Evolutionary conservation across 2,888 invertebrate genomes (phyloP), one percentile per base, ranked within the genome.

Genomic region (Aphidoletes aphidimyza): DNA sequence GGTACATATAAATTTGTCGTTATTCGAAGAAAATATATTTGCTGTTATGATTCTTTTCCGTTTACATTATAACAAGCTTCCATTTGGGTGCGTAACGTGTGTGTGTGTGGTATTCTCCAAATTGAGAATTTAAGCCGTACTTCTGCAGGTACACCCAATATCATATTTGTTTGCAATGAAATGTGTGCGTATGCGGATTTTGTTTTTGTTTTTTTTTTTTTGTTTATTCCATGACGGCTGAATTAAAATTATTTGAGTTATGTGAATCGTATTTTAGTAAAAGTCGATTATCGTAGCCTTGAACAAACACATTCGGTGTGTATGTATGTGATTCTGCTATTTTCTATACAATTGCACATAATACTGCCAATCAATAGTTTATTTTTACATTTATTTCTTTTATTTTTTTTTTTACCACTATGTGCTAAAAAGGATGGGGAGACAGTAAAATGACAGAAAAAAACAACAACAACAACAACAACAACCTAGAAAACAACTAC

Each of bases 251-350:
- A 34, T 14, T 69, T 69, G 54, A 54, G 54, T 54, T 30, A 69
- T 69, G 30, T 26, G 34, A 30, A 30, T 69, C 14, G 69, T 69
- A 69, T 69, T 69, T n/a, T 54, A 69, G 69, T 69, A 69, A 69
- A 69, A 69, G 69, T 69, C n/a, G 69, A 69, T 69, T n/a, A 30
- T 69, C 69, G 69, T 14, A 69, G 69, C 69, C 69, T 69, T 69
- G 69, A 69, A n/a, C 34, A 69, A 69, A 69, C 69, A 69, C 34
- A 69, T 69, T 69, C 26, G 0, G 11, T 69, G 69, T 30, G 69
- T 69, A 69, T 30, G 34, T 69, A 54, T 8, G 5, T 54, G 26
- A 22, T 47, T 47, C 19, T 17, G 2, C 14, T 30, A 69, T 30
- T 69, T n/a, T 69, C 11, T 69, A 54, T 0, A 54, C 2, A 22